Evolutionary conservation across 1,140 invertebrate genomes (phyloP).

Genomic region (Sitodiplosis mosellana): DNA sequence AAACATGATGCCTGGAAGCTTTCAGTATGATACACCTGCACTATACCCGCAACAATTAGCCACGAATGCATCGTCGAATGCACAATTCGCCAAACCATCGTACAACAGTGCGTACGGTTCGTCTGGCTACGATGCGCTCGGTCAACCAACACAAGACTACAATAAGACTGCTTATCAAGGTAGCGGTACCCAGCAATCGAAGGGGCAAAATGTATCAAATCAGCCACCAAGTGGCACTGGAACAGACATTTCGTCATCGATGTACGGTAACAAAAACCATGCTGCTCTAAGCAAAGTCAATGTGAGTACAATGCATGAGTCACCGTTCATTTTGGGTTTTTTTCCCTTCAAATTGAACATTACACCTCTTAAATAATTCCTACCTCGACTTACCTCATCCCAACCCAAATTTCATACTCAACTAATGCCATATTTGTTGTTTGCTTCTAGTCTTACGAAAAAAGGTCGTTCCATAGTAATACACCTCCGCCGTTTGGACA

Average conservation of each 20-base stretch:
- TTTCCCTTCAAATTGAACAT: no score
- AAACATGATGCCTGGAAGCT: constrained; percentile 48
- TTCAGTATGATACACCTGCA: constrained; percentile 51
- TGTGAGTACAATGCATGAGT: no score
- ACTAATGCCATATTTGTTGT: no score
- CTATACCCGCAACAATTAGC: constrained; percentile 47
- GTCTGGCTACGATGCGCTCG: constrained; percentile 44
- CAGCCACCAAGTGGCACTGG: constrained; percentile 35
- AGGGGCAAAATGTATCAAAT: constrained; percentile 31
- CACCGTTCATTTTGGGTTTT: no score
- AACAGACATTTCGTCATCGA: constrained; percentile 41
- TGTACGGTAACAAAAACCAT: constrained; percentile 50
- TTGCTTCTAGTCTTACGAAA: constrained; percentile 56
- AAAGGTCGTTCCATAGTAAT: constrained; percentile 65
- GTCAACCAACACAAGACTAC: constrained; percentile 35
- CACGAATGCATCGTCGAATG: constrained; percentile 39
- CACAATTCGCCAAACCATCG: constrained; percentile 44
- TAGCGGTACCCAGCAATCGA: constrained; percentile 30
- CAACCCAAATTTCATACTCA: no score
- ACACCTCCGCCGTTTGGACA: constrained; percentile 67
- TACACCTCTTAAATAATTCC: no score
- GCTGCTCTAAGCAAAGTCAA: constrained; percentile 54
- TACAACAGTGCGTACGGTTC: constrained; percentile 43
- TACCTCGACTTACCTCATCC: no score
- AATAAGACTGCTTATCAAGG: constrained; percentile 32